phyloP scores from a whole-genome alignment of 2,888 invertebrate species.

The Sclerodermus sp. region DNA sequence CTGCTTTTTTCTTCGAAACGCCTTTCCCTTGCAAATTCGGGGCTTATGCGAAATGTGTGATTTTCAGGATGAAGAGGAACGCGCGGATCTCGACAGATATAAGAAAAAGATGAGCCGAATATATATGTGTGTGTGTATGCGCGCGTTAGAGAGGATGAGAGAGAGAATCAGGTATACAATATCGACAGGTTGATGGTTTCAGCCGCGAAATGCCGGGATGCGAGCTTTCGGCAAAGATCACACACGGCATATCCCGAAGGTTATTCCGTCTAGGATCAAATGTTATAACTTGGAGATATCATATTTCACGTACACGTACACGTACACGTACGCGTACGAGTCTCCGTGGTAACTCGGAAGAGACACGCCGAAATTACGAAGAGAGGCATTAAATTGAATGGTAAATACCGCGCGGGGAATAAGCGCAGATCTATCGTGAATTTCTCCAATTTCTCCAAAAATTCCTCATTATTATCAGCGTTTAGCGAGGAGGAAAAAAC shows the following conservation, averaged over 20 bases:
- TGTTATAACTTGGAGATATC: constrained; percentile 18
- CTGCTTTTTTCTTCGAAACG: no score
- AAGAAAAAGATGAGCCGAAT: no score
- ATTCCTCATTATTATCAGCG: no score
- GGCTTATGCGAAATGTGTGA: no score
- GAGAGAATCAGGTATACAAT: constrained; percentile 16
- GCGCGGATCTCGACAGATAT: neutral
- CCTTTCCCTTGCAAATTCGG: no score
- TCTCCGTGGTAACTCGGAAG: no score
- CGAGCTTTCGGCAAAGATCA: constrained; percentile 21
- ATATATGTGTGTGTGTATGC: no score
- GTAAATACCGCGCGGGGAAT: neutral
- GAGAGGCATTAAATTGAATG: neutral
- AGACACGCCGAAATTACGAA: neutral
- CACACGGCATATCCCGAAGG: constrained; percentile 7
- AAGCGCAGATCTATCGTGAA: no score
- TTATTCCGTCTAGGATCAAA: constrained; percentile 26
- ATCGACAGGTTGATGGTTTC: constrained; percentile 16
- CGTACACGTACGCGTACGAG: no score
- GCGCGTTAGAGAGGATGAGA: constrained; percentile 11
- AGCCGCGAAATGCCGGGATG: constrained; percentile 19
- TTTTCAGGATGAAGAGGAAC: constrained; percentile 24
- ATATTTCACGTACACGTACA: constrained; percentile 3
- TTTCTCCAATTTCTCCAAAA: no score
- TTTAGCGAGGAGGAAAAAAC: no score